Evolutionary conservation across 1,140 invertebrate genomes (phyloP), one percentile per base, ranked within the genome.

Genomic region (Eupristina koningsbergeri): DNA sequence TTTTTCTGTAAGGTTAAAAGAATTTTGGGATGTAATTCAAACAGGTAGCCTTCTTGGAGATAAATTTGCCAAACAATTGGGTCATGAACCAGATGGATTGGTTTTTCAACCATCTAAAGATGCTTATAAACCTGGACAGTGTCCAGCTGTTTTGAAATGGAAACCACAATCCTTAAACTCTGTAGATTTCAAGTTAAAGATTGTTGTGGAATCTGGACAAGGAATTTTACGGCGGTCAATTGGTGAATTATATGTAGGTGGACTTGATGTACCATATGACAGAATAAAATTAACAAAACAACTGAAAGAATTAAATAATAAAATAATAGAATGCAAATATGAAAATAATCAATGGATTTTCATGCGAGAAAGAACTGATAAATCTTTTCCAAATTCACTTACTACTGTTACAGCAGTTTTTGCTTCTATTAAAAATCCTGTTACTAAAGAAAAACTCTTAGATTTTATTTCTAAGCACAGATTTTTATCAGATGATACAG

Each of bases 51-150:
- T 99, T 29, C 92, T 99, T 26, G 94, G 96, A 80, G 96, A 96
- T 73, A 97, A 97, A 89, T 99, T 99, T 92, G 94, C 95, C 0
- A 95, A 95, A 85, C 94, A 96, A 74, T 92, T 99, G 3, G 93
- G 94, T 34, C 99, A 99, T 89, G 98, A 99, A 92, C 98, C 98
- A 0, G 99, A 99, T 91, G 99, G 99, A 69, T 93, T 99, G 0
- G 98, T 99, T 87, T 99, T 99, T 90, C 99, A 99, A 90, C 99
- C 99, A 1, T 94, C 96, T 0, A 94, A 94, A 85, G 96, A 97
- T 94, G 94, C 95, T 0, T 99, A 99, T 90, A 92, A 93, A n/a
- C 88, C 95, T 50, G 99, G 99, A 2, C 92, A 94, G 19, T 98
- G 96, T 90, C 90, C 93, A n/a, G 94, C 95, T 67, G 96, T 99